Evolutionary conservation across 2,888 invertebrate genomes (phyloP).

Genomic region (Acanthopleura granulata): DNA sequence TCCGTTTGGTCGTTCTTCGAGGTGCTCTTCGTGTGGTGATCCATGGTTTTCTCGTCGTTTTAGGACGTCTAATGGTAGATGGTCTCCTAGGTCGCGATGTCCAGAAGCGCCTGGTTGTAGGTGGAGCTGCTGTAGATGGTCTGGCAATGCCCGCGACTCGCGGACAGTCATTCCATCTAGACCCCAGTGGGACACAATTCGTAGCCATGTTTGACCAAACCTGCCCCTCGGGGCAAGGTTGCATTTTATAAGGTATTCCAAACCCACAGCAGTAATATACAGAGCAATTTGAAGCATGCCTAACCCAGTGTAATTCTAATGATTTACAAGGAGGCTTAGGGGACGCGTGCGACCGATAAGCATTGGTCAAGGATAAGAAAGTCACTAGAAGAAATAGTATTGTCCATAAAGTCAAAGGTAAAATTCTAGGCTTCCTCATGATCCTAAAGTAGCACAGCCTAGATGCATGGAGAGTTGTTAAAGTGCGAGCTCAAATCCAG

Average conservation of each 20-base stretch:
- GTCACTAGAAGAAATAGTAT: background rate
- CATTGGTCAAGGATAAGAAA: background rate
- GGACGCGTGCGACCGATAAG: background rate
- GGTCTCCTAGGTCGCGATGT: background rate
- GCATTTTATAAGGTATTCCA: slow-evolving; percentile 39
- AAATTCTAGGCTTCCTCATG: background rate
- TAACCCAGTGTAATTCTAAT: slow-evolving; percentile 31
- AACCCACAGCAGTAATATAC: slow-evolving; percentile 40
- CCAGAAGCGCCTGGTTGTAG: slow-evolving; percentile 6
- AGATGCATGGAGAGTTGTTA: slow-evolving; percentile 3
- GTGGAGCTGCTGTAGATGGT: background rate
- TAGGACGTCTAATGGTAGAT: slow-evolving; percentile 10
- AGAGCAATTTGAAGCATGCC: slow-evolving; percentile 34
- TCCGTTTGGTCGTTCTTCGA: background rate
- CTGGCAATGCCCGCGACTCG: background rate
- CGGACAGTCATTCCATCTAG: slow-evolving; percentile 41
- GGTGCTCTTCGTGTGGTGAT: slow-evolving; percentile 1
- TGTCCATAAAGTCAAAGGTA: background rate
- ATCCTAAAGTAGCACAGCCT: background rate
- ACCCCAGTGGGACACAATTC: slow-evolving; percentile 38
- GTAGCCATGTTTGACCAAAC: slow-evolving; percentile 36
- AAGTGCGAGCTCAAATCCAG: too few species aligned
- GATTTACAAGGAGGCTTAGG: slow-evolving; percentile 13
- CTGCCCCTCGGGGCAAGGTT: slow-evolving; percentile 35
- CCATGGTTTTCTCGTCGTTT: slow-evolving; percentile 11